These are phyloP conservation scores for Cricetomys ansorgei DNA, from an alignment of 2,113 vertebrate genomes.

Conservation along the genomic window DNA sequence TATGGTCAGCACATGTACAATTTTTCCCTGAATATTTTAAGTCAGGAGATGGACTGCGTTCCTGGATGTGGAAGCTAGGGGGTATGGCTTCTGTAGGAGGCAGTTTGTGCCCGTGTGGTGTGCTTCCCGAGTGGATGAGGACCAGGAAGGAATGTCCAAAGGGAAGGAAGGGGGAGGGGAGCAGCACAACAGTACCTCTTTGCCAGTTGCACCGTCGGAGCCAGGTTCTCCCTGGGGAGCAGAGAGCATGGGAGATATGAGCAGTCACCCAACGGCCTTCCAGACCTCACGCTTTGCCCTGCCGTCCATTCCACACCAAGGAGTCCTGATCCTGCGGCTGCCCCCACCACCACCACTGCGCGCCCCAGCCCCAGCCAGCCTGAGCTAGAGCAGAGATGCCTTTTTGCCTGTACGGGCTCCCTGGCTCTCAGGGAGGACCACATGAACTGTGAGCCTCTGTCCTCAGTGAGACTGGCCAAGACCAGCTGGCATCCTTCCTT, in stretches of 20 bases:
- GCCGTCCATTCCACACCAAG: background rate
- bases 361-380: background rate
- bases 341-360: rapidly evolving
- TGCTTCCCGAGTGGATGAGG: background rate
- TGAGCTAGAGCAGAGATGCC: background rate
- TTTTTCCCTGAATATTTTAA: background rate
- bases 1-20: background rate
- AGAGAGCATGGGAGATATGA: background rate
- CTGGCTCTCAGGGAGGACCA: background rate
- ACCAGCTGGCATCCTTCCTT: background rate
- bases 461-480: background rate
- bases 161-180: background rate
- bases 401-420: background rate
- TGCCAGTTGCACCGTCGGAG: constrained; percentile 90
- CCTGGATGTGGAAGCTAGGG: background rate
- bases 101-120: background rate
- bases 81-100: background rate
- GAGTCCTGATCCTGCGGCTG: background rate
- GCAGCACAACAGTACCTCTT: constrained; percentile 88
- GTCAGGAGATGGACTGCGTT: background rate
- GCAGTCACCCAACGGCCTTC: background rate
- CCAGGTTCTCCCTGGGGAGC: constrained; percentile 93
- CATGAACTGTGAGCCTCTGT: background rate
- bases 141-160: background rate
- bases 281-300: background rate